These are phyloP conservation scores for Drosophila bunnanda DNA, from an alignment of 2,888 invertebrate genomes.

Conservation along the genomic window DNA sequence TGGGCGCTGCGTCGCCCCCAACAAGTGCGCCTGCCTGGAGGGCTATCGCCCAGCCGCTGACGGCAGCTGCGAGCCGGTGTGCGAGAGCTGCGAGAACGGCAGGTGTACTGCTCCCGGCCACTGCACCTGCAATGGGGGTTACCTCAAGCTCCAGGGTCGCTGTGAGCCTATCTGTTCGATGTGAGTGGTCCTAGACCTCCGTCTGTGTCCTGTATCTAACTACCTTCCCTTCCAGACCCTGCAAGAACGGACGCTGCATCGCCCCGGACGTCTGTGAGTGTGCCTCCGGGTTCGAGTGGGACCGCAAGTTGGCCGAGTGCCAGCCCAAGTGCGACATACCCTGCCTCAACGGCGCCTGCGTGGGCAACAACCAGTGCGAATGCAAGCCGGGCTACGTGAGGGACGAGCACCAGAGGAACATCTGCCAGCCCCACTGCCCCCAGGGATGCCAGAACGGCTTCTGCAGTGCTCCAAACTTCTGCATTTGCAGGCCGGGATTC, in stretches of 20 bases:
- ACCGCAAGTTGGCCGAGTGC: slow-evolving; percentile 84
- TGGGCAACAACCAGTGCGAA: slow-evolving; percentile 87
- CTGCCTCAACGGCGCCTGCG: slow-evolving; percentile 89
- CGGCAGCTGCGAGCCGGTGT: slow-evolving; percentile 84
- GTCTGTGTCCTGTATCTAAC: background rate
- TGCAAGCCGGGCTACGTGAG: slow-evolving; percentile 86
- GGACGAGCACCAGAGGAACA: slow-evolving; percentile 83
- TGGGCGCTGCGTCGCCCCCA: slow-evolving; percentile 77
- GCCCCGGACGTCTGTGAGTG: slow-evolving; percentile 84
- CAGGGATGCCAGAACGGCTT: slow-evolving; percentile 90
- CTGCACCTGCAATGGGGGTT: slow-evolving; percentile 87
- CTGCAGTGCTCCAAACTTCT: slow-evolving; percentile 90
- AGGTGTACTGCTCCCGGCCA: slow-evolving; percentile 87
- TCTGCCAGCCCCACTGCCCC: slow-evolving; percentile 88
- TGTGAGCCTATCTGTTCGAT: slow-evolving; percentile 83
- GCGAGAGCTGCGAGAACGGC: slow-evolving; percentile 85
- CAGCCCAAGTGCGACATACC: slow-evolving; percentile 87
- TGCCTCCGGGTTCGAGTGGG: slow-evolving; percentile 72
- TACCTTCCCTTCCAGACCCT: slow-evolving; percentile 66
- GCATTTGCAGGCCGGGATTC: slow-evolving; percentile 90
- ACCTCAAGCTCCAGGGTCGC: slow-evolving; percentile 83
- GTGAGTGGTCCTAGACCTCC: slow-evolving; percentile 56
- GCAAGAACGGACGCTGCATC: slow-evolving; percentile 84
- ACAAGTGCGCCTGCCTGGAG: slow-evolving; percentile 77
- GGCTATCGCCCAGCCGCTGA: slow-evolving; percentile 70